Evolutionary conservation across 2,888 invertebrate genomes (phyloP).

Genomic region (Agapetus fuscipes): DNA sequence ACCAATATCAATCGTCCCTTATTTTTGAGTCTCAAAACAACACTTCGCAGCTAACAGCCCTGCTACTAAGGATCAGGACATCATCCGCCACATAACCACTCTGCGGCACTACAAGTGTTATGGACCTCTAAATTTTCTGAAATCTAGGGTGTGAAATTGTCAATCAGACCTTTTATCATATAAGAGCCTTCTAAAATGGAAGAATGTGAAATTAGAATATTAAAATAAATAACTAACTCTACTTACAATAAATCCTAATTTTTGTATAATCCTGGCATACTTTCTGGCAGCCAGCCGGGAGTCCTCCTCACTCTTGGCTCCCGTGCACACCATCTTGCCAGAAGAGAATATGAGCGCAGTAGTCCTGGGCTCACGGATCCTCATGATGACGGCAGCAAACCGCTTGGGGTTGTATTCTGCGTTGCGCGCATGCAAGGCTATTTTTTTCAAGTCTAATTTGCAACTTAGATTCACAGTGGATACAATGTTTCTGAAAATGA

Average conservation of each 20-base stretch:
- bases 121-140: no score
- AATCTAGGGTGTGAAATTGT: no score
- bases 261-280: slow-evolving; percentile 78
- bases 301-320: slow-evolving; percentile 73
- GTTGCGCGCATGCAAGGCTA: slow-evolving; percentile 94
- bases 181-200: no score
- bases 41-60: no score
- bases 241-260: slow-evolving; percentile 63
- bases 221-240: background rate
- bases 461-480: slow-evolving; percentile 95
- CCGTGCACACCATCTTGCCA: slow-evolving; percentile 79
- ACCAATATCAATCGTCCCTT: no score
- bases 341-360: slow-evolving; percentile 70
- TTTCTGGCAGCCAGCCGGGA: slow-evolving; percentile 70
- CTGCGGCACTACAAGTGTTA: no score
- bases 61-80: no score
- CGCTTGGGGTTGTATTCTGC: slow-evolving; percentile 99
- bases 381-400: slow-evolving; percentile 98
- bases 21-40: no score
- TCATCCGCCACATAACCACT: no score
- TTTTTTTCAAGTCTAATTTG: slow-evolving; percentile 91
- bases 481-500: slow-evolving; percentile 79
- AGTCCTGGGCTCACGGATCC: slow-evolving; percentile 79
- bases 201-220: no score
- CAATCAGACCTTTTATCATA: no score